Base-by-base conservation (phyloP, 1,140 invertebrate species). In the Caenorhabditis latens region DNA sequence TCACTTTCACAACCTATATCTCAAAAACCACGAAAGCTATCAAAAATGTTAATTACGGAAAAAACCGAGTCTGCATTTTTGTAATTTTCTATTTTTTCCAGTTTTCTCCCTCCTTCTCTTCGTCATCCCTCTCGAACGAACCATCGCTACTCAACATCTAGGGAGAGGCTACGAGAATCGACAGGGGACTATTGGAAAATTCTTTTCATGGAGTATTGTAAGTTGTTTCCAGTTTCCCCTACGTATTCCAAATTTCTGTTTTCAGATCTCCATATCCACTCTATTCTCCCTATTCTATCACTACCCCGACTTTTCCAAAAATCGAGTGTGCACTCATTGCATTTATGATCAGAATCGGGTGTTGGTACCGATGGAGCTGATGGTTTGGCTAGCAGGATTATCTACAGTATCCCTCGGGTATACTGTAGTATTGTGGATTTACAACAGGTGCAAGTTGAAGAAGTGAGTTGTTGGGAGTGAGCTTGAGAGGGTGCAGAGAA, bases 161-260 rank as follows among this genome's bases (percentile, higher is more conserved):
- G 71, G 71, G 13, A 79, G 71, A 79, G 71, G 71, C 21, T 79
- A 79, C n/a, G 71, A 79, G 13, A 79, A 79, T 79, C 71, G 71
- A 46, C 32, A 50, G 42, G 46, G 46, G 6, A 24, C 71, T 13
- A 79, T 79, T 50, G 71, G 71, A 50, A 48, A 79, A 14, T 50
- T 48, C 7, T 50, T 79, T n/a, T 79, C 71, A 0, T 79, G 46
- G 43, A 79, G 19, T 53, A 79, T n/a, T 9, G 71, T 79, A 50
- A 11, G 71, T 50, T 48, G 48, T 43, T 19, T 43, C 42, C 6
- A 19, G 11, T 50, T 79, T 53, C 8, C 19, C 24, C 11, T 4
- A 71, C 1, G 6, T 9, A n/a, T 16, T 46, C 57, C 57, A 58
- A n/a, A 63, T 50, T 21, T 40, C n/a, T 53, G 11, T 53, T 79